Evolutionary conservation across 2,888 invertebrate species (phyloP).

Genomic region (Pristionchus maxplancki): DNA sequence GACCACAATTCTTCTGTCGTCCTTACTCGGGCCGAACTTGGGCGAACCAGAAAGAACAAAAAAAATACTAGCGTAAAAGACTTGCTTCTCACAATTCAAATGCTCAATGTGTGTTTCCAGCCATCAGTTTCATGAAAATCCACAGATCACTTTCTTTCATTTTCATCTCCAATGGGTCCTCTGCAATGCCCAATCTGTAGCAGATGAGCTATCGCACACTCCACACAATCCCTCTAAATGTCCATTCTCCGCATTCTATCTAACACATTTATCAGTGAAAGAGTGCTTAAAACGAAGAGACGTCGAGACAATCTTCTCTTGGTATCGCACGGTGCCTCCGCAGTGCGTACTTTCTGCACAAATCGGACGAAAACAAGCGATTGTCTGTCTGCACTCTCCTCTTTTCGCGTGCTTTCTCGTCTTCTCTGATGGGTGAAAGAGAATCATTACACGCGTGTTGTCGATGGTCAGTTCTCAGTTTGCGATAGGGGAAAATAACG

Average conservation of each 20-base stretch:
- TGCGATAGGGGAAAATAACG: background rate
- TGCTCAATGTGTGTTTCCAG: no score
- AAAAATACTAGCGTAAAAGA: no score
- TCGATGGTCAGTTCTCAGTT: background rate
- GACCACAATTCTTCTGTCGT: no score
- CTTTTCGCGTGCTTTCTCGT: background rate
- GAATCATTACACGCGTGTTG: no score
- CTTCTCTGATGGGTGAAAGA: background rate
- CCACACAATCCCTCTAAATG: background rate
- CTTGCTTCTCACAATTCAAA: no score
- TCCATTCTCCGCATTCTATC: background rate
- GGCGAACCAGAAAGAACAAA: no score
- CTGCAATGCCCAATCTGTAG: background rate
- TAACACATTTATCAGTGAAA: background rate
- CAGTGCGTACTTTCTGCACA: background rate
- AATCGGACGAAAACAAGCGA: background rate
- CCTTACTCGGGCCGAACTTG: no score
- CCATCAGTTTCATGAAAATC: no score
- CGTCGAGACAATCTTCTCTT: background rate
- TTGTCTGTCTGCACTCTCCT: background rate
- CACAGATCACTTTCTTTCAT: background rate
- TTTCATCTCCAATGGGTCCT: background rate
- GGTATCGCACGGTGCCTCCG: background rate
- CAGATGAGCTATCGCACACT: background rate
- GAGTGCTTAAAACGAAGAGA: background rate